These are phyloP conservation scores for Pissodes strobi DNA, from an alignment of 1,140 invertebrate species.

Conservation along the genomic window DNA sequence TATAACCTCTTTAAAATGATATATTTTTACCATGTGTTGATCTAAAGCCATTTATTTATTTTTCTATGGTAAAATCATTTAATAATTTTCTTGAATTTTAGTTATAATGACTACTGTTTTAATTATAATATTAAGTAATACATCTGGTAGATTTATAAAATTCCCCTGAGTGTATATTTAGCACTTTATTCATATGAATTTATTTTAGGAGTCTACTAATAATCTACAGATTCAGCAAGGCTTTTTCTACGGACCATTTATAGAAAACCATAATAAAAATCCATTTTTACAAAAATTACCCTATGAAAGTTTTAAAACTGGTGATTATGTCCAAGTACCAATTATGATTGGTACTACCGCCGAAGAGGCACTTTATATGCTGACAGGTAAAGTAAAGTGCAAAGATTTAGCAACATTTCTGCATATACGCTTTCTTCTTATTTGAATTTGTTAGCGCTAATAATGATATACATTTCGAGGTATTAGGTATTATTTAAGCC, in stretches of 20 bases:
- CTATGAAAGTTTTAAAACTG: conserved; percentile 1
- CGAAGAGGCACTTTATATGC: not conserved
- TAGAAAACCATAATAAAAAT: conserved; percentile 5
- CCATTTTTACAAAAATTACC: conserved; percentile 6
- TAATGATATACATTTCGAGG: too few relatives aligned
- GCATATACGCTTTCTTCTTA: not conserved
- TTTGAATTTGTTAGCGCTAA: not conserved
- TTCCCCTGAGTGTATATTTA: too few relatives aligned
- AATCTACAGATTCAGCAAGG: conserved; percentile 2
- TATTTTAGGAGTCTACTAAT: not conserved
- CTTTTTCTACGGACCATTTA: conserved; percentile 1
- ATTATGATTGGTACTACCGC: not conserved
- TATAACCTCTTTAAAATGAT: too few relatives aligned
- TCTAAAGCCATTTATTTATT: too few relatives aligned
- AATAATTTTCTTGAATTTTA: too few relatives aligned
- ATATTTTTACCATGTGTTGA: too few relatives aligned
- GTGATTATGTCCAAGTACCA: not conserved
- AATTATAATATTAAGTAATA: too few relatives aligned
- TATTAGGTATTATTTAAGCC: too few relatives aligned
- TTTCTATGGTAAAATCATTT: too few relatives aligned
- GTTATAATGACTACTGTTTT: too few relatives aligned
- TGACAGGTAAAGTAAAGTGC: not conserved
- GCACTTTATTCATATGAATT: too few relatives aligned
- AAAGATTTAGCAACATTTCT: not conserved
- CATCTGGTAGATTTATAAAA: too few relatives aligned